Base-by-base conservation (phyloP, 1,140 invertebrate species). In the Papilio polyxenes region DNA sequence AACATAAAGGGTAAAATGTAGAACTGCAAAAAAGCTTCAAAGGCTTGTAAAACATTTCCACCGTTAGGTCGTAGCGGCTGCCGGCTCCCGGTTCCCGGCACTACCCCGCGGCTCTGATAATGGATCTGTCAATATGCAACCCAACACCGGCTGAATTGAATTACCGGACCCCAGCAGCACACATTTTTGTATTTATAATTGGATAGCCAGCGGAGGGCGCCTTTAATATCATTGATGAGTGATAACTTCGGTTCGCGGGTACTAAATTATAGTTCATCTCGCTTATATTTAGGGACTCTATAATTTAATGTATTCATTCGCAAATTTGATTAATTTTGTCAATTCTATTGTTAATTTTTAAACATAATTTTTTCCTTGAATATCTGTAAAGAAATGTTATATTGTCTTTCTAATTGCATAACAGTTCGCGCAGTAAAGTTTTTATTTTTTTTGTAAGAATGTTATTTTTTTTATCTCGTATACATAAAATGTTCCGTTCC, bases 111-210 rank as follows among this genome's bases (percentile, higher is more conserved):
- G 65, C 80, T 84, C 65, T 75, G 81, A 88, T 84, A 88, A 91
- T 91, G 90, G 90, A 88, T 89, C 84, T 88, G 90, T 91, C 90
- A 91, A 91, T 90, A 91, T 81, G 89, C 85, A 90, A 90, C 85
- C 82, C 86, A 84, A 90, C 84, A 87, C 90, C 84, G 75, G 40
- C 56, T 80, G 87, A 88, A 88, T 91, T 85, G 83, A 89, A 85
- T 89, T 88, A 90, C 89, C 84, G 83, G 84, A 81, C 82, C 85
- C 85, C 84, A 83, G 81, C 86, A 83, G 87, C 80, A 86, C 86
- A 83, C 84, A 82, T 87, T 88, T 89, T 87, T 89, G 88, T 90
- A 89, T 89, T 90, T 90, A 91, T 91, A 88, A 89, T 89, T 88
- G 88, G 83, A 87, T 86, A 86, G 83, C 84, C 84, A 82, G 80